These are phyloP conservation scores for Machimus atricapillus DNA, from an alignment of 2,888 invertebrate species.

Conservation along the genomic window DNA sequence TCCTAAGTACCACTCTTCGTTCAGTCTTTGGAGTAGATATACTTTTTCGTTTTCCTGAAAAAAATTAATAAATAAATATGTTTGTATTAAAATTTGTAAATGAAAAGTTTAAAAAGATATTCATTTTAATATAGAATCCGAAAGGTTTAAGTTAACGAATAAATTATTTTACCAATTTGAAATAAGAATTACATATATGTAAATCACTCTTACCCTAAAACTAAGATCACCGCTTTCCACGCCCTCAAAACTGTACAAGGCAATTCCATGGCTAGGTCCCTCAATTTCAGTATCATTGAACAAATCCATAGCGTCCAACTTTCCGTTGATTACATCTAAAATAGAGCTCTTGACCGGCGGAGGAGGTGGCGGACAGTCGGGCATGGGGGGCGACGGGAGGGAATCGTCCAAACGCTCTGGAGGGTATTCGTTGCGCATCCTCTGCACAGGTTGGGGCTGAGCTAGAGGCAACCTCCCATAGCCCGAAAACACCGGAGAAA, in stretches of 20 bases:
- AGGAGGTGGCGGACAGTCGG: conserved; percentile 77
- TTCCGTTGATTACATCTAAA: conserved; percentile 58
- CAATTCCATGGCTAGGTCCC: conserved; percentile 74
- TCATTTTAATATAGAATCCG: no score
- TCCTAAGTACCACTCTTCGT: conserved; percentile 83
- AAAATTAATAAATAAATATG: conserved; percentile 42
- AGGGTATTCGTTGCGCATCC: conserved; percentile 46
- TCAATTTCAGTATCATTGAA: conserved; percentile 54
- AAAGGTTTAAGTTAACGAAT: no score
- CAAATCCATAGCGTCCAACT: conserved; percentile 56
- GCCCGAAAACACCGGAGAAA: conserved; percentile 25
- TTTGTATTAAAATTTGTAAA: no score
- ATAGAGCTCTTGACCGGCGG: conserved; percentile 64
- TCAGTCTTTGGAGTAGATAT: conserved; percentile 72
- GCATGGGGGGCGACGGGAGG: conserved; percentile 78
- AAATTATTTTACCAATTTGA: neutral
- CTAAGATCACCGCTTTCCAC: conserved; percentile 79
- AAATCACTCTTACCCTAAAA: conserved; percentile 71
- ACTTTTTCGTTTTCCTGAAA: conserved; percentile 77
- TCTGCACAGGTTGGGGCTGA: conserved; percentile 51
- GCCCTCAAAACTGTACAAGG: conserved; percentile 79
- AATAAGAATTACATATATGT: no score
- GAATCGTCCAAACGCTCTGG: conserved; percentile 40
- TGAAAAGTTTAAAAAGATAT: neutral
- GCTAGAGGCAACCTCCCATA: conserved; percentile 56